Evolutionary conservation across 2,113 vertebrate species (phyloP).

Genomic region (Pholis gunnellus): DNA sequence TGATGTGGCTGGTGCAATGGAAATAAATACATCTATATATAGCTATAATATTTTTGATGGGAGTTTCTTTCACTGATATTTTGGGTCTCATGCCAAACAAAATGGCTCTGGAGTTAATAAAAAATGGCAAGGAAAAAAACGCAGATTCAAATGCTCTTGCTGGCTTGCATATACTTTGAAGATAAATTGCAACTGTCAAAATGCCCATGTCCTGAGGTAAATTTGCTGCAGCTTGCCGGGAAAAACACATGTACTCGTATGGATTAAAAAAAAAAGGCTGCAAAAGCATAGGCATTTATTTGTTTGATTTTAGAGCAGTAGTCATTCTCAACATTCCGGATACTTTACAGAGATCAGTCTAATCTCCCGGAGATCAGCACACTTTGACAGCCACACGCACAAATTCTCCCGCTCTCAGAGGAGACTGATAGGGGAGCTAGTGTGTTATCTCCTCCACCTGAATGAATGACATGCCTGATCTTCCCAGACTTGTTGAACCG

Average conservation of each 20-base stretch:
- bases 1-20: neutral
- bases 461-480: slow-evolving; percentile 39
- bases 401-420: slow-evolving; percentile 19
- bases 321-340: slow-evolving; percentile 24
- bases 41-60: neutral
- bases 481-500: slow-evolving; percentile 21
- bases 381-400: slow-evolving; percentile 28
- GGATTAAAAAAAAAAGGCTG: neutral
- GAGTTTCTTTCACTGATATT: neutral
- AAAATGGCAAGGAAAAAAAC: neutral
- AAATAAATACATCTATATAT: slow-evolving; percentile 2
- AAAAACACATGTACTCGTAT: neutral
- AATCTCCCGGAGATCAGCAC: slow-evolving; percentile 34
- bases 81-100: neutral
- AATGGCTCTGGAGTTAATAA: neutral
- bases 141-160: neutral
- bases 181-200: neutral
- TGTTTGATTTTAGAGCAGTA: slow-evolving; percentile 23
- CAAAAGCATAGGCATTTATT: slow-evolving; percentile 14
- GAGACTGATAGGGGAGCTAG: slow-evolving; percentile 25
- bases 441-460: slow-evolving; percentile 28
- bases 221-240: neutral
- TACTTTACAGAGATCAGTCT: slow-evolving; percentile 16
- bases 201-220: neutral
- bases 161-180: neutral